A percentile compares a stretch with the other conserved stretches of the same genome.
Conservation (phyloP, 2,113 vertebrate species). For the Phylloscopus trochiloides region DNA sequence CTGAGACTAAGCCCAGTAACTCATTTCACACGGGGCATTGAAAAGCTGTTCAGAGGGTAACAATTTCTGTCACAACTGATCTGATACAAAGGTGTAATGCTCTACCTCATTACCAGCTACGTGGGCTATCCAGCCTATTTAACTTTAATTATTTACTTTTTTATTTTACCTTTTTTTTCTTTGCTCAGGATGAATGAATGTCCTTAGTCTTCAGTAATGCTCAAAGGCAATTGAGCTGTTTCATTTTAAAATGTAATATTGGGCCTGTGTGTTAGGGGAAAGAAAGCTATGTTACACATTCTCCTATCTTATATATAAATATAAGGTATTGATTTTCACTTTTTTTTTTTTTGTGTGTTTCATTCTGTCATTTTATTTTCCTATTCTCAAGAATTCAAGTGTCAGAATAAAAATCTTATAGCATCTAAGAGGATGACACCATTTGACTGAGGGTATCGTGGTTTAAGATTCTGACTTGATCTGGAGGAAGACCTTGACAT, state of each 20-base stretch:
- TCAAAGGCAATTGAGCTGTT: neutral
- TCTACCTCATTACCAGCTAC: neutral
- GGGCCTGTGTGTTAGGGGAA: rapidly evolving
- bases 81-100: neutral
- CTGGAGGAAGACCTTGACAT: neutral
- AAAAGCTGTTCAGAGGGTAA: conserved; percentile 6
- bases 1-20: neutral
- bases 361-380: neutral
- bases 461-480: neutral
- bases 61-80: conserved; percentile 1
- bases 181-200: neutral
- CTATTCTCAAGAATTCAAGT: neutral
- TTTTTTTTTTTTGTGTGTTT: neutral
- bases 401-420: neutral
- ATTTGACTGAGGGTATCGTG: neutral
- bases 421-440: neutral
- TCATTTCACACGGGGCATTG: neutral
- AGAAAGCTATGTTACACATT: neutral
- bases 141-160: neutral
- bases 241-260: neutral
- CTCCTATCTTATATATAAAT: neutral
- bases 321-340: neutral
- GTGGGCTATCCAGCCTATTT: neutral
- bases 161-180: neutral
- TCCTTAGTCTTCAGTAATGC: neutral